Base-by-base conservation (phyloP, 2,888 invertebrate genomes). In the Gryllus longicercus region DNA sequence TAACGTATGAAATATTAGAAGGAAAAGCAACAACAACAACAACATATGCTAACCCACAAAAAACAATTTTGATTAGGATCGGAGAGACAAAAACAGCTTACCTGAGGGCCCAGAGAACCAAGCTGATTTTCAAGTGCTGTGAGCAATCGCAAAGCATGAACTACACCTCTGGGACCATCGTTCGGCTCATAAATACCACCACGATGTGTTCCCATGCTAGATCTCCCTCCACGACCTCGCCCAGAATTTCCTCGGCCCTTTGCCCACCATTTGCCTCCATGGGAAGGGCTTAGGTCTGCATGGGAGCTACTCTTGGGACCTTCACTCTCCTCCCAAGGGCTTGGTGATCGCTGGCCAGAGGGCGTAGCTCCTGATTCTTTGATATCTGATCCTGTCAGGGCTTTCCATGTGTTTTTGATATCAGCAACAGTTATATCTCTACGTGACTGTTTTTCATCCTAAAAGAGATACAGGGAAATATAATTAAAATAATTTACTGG, bases 81-180 rank as follows among this genome's bases (percentile, higher is more conserved):
- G 8, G 38, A 38, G 8, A 38, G 38, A 8, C 38, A 38, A 8
- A 8, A 5, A 38, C 8, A 38, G 38, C n/a, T 63, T 94, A 77
- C 77, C 50, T 77, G 74, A 0, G 95, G 95, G 0, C 95, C 95
- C 11, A 96, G 88, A 74, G 95, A 94, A n/a, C 96, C 96, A 78
- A 96, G 87, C 85, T 94, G 93, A 83, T 93, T 93, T 86, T 96
- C 96, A 10, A 96, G 87, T 1, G 95, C 95, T 0, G 95, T 94
- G 0, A 96, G 88, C 82, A 94, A 88, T 74, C 95, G 89, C 81
- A 96, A 86, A 78, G 94, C 93, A 49, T 90, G 91, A 3, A 94
- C 92, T 11, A 93, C 89, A 76, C 82, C 85, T 21, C 89, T 85
- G 87, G 77, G 91, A 5, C 63, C 63, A 63, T 63, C n/a, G n/a